A percentile compares a stretch with the other conserved stretches of the same genome.
Evolutionary conservation across 37 sponge, comb jelly and placozoan genomes (phyloP).

Genomic region (Agelas oroides): DNA sequence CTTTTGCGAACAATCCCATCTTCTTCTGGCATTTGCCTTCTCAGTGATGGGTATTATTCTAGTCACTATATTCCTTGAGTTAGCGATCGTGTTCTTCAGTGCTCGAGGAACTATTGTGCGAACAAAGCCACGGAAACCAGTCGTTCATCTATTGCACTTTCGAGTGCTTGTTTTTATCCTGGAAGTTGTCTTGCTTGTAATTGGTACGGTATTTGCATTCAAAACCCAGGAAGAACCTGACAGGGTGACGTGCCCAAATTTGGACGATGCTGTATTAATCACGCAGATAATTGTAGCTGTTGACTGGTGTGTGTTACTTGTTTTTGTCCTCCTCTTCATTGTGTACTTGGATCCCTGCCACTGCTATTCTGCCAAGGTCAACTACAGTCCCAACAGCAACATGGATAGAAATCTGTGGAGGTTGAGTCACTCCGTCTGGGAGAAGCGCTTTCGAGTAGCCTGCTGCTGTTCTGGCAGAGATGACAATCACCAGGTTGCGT

Average conservation of each 20-base stretch:
- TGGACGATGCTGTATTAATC: slow-evolving; percentile 19
- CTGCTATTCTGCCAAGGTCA: slow-evolving; percentile 59
- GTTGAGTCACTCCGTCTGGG: slow-evolving; percentile 56
- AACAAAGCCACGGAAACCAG: slow-evolving; percentile 40
- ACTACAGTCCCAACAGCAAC: slow-evolving; percentile 20
- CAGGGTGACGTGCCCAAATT: slow-evolving; percentile 30
- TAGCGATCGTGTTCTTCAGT: slow-evolving; percentile 47
- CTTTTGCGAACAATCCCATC: slow-evolving; percentile 37
- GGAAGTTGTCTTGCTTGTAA: slow-evolving; percentile 53
- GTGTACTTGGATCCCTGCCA: slow-evolving; percentile 86
- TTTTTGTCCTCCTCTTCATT: slow-evolving; percentile 39
- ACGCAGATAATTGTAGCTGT: slow-evolving; percentile 48
- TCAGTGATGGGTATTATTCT: slow-evolving; percentile 35
- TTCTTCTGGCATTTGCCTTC: slow-evolving; percentile 42
- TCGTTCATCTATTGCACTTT: slow-evolving; percentile 63
- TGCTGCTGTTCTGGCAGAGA: slow-evolving; percentile 61
- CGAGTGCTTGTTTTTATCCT: slow-evolving; percentile 43
- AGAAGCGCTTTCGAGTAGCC: slow-evolving; percentile 53
- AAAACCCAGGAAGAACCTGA: slow-evolving; percentile 11
- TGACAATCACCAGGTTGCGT: slow-evolving; percentile 71
- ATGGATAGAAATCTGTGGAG: slow-evolving; percentile 35
- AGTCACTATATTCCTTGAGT: slow-evolving; percentile 38
- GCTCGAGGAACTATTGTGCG: slow-evolving; percentile 73
- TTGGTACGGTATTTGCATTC: slow-evolving; percentile 66
- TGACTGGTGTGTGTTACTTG: slow-evolving; percentile 49